These are phyloP conservation scores for Gymnoscopelus braueri DNA, from an alignment of 2,797 vertebrate genomes.

Conservation along the genomic window DNA sequence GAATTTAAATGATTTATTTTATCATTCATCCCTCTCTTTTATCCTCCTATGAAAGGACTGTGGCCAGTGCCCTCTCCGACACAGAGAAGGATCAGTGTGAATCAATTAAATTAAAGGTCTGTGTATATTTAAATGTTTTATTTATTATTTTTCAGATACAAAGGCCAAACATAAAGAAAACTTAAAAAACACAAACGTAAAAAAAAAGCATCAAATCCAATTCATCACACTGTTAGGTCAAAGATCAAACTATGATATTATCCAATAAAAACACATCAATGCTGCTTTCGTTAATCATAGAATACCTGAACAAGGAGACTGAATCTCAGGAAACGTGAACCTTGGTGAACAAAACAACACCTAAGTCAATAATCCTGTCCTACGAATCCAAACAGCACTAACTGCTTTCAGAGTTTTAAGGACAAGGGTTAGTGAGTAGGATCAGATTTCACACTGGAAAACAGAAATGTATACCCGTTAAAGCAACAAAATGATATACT, in stretches of 20 bases:
- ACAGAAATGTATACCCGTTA: too few relatives aligned
- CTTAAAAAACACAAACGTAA: constrained; percentile 65
- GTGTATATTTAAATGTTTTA: constrained; percentile 57
- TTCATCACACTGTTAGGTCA: constrained; percentile 51
- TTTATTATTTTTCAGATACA: constrained; percentile 70
- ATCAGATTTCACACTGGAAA: too few relatives aligned
- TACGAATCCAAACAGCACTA: constrained; percentile 20
- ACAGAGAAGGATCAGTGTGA: not conserved
- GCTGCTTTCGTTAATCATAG: constrained; percentile 39
- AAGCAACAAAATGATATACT: constrained; percentile 16
- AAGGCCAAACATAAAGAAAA: constrained; percentile 66
- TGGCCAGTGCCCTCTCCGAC: too few relatives aligned
- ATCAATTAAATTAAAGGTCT: constrained; percentile 17
- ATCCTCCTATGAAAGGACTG: too few relatives aligned
- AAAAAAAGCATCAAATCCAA: constrained; percentile 39
- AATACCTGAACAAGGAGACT: constrained; percentile 61
- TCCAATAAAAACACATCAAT: constrained; percentile 51
- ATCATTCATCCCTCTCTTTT: too few relatives aligned
- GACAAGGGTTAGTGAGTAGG: too few relatives aligned
- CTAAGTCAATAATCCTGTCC: constrained; percentile 37
- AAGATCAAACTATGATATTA: constrained; percentile 47
- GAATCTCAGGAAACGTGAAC: constrained; percentile 43
- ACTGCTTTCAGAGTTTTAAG: too few relatives aligned
- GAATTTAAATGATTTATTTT: constrained; percentile 6
- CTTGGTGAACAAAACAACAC: constrained; percentile 43